Evolutionary conservation across 2,113 vertebrate species (phyloP), one percentile per base, ranked within the genome.

Genomic region (Oryzias woworae): DNA sequence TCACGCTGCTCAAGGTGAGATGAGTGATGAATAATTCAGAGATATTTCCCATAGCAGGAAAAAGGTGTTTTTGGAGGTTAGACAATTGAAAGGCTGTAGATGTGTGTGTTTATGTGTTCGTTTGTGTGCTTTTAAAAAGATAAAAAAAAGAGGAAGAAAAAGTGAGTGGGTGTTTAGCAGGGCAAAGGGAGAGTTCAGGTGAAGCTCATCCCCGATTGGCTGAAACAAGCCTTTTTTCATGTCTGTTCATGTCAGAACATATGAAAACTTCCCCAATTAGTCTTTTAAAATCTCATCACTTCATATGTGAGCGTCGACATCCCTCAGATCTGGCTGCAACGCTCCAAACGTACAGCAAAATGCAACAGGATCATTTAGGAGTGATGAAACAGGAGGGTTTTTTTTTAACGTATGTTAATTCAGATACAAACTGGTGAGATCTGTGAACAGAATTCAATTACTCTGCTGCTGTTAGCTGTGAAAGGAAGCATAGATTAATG

Each of bases 21-120:
- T 79, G 78, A 81, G 67, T 58, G 52, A 87, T 90, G 82, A 88
- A 90, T 89, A 85, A 89, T 89, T 89, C 88, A 89, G 78, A 76
- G 71, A 78, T 82, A 74, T 87, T 85, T 85, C 75, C 77, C 64
- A 66, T 78, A 57, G 63, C 72, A 70, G 79, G 71, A 86, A 85
- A 77, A 83, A 64, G 53, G 62, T 84, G 81, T 87, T 90, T 86
- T 86, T 77, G 75, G 79, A 85, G 85, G 77, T 86, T 83, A 87
- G 75, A 78, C 52, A 69, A 81, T 69, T 78, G 63, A 82, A 82
- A 68, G 75, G 56, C 45, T 62, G 47, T 58, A 62, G 57, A 6
- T 66, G 53, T 54, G 68, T 58, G 64, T 71, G 53, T 48, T 62
- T 46, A 42, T 68, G 56, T 57, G 69, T 50, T 44, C 17, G 26